Conservation (phyloP, 2,113 vertebrate species). For the Lepisosteus oculatus region DNA sequence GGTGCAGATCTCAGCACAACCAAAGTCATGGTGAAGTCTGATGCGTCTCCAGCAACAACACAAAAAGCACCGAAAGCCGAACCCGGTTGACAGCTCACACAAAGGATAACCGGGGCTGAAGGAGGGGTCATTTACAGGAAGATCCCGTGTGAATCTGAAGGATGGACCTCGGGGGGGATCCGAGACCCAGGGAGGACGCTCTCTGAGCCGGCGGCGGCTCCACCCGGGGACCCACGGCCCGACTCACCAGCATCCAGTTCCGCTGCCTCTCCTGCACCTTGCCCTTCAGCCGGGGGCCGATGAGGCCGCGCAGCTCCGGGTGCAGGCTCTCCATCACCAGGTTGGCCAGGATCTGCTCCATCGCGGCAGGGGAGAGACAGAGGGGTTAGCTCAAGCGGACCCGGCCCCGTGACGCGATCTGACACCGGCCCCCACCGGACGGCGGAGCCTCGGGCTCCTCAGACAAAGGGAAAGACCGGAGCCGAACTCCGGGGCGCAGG, state of each 20-base stretch:
- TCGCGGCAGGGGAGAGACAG: not conserved
- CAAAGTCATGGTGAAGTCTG: no score
- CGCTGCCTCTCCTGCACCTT: constrained; percentile 82
- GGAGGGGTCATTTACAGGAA: no score
- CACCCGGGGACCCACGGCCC: not conserved
- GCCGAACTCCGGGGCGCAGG: no score
- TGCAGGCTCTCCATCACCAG: constrained; percentile 91
- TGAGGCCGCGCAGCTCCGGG: constrained; percentile 75
- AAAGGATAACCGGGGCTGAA: not conserved
- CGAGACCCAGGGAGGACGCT: not conserved
- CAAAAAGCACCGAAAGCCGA: no score
- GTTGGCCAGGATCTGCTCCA: constrained; percentile 81
- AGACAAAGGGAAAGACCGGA: no score
- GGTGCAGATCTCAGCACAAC: no score
- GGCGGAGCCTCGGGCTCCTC: no score
- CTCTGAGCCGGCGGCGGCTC: not conserved
- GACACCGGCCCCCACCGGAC: no score
- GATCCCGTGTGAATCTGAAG: not conserved
- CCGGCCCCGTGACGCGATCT: no score
- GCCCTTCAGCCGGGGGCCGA: constrained; percentile 82
- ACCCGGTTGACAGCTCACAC: no score
- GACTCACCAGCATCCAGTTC: constrained; percentile 83
- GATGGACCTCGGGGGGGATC: not conserved
- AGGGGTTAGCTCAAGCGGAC: not conserved
- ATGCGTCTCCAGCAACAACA: no score